phyloP scores from a whole-genome alignment of 2,888 invertebrate species.

The Clostera curtula region DNA sequence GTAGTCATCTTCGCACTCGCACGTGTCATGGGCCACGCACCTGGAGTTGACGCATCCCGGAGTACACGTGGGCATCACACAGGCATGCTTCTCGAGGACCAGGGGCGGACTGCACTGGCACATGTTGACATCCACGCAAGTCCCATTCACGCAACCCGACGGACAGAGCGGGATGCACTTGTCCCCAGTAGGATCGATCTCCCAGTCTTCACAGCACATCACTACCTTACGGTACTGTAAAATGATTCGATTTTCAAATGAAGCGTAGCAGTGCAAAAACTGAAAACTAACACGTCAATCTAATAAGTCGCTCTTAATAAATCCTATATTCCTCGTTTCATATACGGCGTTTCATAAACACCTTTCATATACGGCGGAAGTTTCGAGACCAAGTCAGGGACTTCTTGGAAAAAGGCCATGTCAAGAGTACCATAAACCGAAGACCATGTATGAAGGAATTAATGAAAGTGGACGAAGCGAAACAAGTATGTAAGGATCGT shows the following conservation, averaged over 20 bases:
- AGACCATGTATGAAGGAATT: too few species aligned
- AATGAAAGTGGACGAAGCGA: too few species aligned
- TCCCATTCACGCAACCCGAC: conserved; percentile 35
- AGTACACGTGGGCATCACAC: conserved; percentile 40
- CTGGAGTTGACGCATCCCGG: conserved; percentile 34
- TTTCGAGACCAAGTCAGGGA: too few species aligned
- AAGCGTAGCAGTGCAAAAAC: too few species aligned
- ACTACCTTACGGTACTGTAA: not conserved
- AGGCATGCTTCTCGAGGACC: conserved; percentile 14
- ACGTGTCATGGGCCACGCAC: conserved; percentile 35
- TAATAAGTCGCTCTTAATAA: too few species aligned
- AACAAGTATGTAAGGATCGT: too few species aligned
- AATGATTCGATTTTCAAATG: conserved; percentile 1
- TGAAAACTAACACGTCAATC: too few species aligned
- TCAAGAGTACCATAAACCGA: too few species aligned
- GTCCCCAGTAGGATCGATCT: conserved; percentile 4
- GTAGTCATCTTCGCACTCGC: conserved; percentile 40
- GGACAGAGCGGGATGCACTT: conserved; percentile 25
- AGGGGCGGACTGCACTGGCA: conserved; percentile 40
- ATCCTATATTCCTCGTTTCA: too few species aligned
- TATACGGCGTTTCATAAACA: too few species aligned
- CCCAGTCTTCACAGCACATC: conserved; percentile 20
- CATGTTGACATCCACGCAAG: conserved; percentile 31
- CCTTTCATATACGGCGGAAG: too few species aligned
- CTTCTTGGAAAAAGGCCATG: too few species aligned